phyloP scores from a whole-genome alignment of 1,140 invertebrate species.

The Lucilia sericata region DNA sequence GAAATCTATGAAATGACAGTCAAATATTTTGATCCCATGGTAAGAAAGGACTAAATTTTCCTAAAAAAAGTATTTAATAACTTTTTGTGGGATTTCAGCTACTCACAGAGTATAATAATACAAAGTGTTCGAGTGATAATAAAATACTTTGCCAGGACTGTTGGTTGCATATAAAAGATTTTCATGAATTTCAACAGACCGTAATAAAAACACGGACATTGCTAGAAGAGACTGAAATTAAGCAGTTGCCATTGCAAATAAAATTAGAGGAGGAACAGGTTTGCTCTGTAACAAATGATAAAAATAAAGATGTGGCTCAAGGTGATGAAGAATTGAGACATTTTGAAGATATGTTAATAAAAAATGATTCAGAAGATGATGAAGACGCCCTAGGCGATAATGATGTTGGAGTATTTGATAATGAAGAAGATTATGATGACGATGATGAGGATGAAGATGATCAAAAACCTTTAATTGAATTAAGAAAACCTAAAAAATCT shows the following conservation, averaged over 20 bases:
- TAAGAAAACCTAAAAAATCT: not conserved
- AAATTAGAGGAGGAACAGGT: not conserved
- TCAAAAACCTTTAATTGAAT: not conserved
- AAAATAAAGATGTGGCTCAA: not conserved
- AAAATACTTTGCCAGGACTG: slow-evolving; percentile 36
- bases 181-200: slow-evolving; percentile 33
- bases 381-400: not conserved
- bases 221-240: not conserved
- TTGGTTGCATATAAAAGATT: slow-evolving; percentile 44
- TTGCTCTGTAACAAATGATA: not conserved
- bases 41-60: not conserved
- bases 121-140: not conserved
- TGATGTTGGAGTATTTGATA: not conserved
- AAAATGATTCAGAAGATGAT: not conserved
- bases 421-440: not conserved
- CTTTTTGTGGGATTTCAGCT: slow-evolving; percentile 1
- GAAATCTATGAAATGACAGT: slow-evolving; percentile 25
- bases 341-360: not conserved
- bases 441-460: not conserved
- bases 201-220: not conserved
- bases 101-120: not conserved
- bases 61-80: not conserved
- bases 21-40: slow-evolving; percentile 37
- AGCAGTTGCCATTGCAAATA: not conserved
- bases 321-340: not conserved